These are phyloP conservation scores for Suncus etruscus DNA, from an alignment of 2,113 vertebrate species.

Conservation along the genomic window DNA sequence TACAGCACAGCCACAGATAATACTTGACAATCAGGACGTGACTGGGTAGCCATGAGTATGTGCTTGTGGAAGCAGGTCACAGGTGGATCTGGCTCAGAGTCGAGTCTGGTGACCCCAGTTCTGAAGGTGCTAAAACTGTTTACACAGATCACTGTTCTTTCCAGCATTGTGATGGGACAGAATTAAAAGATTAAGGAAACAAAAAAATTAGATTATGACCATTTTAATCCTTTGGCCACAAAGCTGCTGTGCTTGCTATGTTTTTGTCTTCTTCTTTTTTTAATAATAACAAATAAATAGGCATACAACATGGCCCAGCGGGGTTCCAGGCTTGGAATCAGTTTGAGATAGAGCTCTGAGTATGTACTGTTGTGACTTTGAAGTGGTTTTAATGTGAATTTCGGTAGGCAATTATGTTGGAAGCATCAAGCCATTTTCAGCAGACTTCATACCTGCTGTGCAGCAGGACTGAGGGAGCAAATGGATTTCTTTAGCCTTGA, in stretches of 20 bases:
- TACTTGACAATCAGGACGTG: fast-evolving
- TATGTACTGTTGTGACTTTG: conserved; percentile 71
- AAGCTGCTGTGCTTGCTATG: not conserved
- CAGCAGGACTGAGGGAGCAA: conserved; percentile 49
- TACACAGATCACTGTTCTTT: not conserved
- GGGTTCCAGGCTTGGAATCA: conserved; percentile 67
- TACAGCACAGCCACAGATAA: not conserved
- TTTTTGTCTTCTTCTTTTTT: conserved; percentile 20
- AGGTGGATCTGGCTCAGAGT: not conserved
- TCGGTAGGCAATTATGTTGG: conserved; percentile 78
- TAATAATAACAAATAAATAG: conserved; percentile 71
- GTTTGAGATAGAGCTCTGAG: conserved; percentile 76
- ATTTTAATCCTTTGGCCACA: conserved; percentile 46
- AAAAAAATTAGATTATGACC: not conserved
- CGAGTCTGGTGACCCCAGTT: not conserved
- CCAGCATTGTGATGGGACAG: conserved; percentile 34
- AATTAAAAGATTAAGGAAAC: conserved; percentile 42
- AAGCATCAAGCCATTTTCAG: conserved; percentile 71
- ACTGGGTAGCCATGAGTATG: not conserved
- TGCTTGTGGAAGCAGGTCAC: too few species aligned
- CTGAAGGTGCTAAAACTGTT: not conserved
- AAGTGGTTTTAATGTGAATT: conserved; percentile 78
- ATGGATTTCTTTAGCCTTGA: conserved; percentile 76
- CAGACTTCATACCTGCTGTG: conserved; percentile 74
- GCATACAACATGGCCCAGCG: conserved; percentile 62